Evolutionary conservation across 1,140 invertebrate genomes (phyloP).

Genomic region (Drosophila navojoa): DNA sequence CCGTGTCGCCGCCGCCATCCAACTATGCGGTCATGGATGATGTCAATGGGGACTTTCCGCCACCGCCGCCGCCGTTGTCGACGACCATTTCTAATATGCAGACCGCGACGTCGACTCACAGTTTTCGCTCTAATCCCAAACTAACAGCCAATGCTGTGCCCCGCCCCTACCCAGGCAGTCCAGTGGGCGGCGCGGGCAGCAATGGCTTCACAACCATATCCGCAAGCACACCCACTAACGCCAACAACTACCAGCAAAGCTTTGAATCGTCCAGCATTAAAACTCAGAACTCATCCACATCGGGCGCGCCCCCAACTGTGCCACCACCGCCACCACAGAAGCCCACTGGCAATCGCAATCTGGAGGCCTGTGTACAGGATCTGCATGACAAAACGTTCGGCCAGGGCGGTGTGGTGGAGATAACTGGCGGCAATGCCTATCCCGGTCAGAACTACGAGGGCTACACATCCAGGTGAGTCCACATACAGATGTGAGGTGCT

Average conservation of each 20-base stretch:
- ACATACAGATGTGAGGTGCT: neutral
- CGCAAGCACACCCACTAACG: constrained; percentile 67
- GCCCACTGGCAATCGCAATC: constrained; percentile 71
- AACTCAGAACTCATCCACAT: constrained; percentile 63
- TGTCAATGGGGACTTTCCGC: constrained; percentile 70
- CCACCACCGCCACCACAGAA: constrained; percentile 66
- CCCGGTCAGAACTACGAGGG: constrained; percentile 86
- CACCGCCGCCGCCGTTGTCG: constrained; percentile 78
- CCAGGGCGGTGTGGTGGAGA: constrained; percentile 77
- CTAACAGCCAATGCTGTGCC: constrained; percentile 83
- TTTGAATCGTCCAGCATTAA: constrained; percentile 79
- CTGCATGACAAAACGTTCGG: constrained; percentile 83
- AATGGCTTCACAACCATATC: constrained; percentile 58
- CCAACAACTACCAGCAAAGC: constrained; percentile 76
- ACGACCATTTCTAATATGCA: constrained; percentile 83
- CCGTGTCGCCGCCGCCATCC: constrained; percentile 74
- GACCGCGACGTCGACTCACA: constrained; percentile 67
- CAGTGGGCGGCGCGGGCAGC: constrained; percentile 54
- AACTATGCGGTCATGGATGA: constrained; percentile 62
- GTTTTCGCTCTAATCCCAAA: constrained; percentile 82
- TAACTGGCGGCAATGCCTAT: constrained; percentile 69
- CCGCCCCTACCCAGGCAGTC: constrained; percentile 80
- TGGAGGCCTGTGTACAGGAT: constrained; percentile 82
- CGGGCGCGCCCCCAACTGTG: constrained; percentile 22
- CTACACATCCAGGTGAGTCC: constrained; percentile 86